Conservation (phyloP, 2,888 invertebrate genomes). For the Alsophila aescularia region DNA sequence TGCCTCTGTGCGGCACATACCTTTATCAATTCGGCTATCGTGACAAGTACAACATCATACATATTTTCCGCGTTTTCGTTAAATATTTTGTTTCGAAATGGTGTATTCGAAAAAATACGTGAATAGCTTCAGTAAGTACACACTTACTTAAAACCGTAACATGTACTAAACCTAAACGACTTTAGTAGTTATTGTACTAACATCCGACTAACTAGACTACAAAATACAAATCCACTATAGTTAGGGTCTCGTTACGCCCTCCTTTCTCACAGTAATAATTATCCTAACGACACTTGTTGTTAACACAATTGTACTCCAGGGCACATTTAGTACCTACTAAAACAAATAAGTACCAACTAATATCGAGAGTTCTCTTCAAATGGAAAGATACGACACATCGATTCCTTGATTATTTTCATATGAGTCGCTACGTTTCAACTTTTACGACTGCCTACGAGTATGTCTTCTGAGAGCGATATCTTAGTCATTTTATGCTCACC, state of each 20-base stretch:
- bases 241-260: conserved; percentile 19
- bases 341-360: conserved; percentile 15
- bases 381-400: conserved; percentile 50
- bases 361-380: conserved; percentile 16
- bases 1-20: too few relatives aligned
- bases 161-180: background rate
- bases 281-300: conserved; percentile 49
- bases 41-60: too few relatives aligned
- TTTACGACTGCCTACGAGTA: conserved; percentile 79
- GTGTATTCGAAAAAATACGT: too few relatives aligned
- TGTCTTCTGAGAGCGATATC: conserved; percentile 82
- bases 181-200: background rate
- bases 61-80: too few relatives aligned
- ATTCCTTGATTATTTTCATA: conserved; percentile 81
- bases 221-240: conserved; percentile 5
- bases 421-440: conserved; percentile 71
- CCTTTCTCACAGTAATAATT: conserved; percentile 45
- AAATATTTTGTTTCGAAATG: too few relatives aligned
- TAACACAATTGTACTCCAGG: conserved; percentile 22
- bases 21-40: too few relatives aligned
- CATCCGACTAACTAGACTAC: background rate
- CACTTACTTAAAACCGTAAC: background rate
- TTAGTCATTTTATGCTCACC: conserved; percentile 83
- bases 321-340: conserved; percentile 23
- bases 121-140: too few relatives aligned